Evolutionary conservation across 2,113 vertebrate genomes (phyloP).

Genomic region (Australoheros scitulus): DNA sequence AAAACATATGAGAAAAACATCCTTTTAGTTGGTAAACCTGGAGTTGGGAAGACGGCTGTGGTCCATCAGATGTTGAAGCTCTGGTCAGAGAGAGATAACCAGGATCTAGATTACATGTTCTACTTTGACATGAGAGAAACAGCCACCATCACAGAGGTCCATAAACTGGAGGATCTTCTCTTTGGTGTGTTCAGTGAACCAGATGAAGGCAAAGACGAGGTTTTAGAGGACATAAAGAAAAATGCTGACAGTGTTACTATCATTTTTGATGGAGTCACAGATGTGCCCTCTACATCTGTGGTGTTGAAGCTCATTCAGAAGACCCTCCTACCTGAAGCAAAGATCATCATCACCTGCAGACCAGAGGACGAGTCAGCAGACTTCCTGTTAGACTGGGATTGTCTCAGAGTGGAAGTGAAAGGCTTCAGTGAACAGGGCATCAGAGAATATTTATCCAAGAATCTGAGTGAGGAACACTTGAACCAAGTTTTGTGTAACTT

Average conservation of each 20-base stretch:
- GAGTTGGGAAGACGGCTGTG: not conserved
- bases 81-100: not conserved
- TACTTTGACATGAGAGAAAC: not conserved
- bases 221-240: accelerated
- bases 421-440: not conserved
- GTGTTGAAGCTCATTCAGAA: not conserved
- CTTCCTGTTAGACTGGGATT: not conserved
- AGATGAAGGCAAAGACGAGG: not conserved
- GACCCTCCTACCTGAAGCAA: accelerated
- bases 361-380: not conserved
- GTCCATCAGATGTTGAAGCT: not conserved
- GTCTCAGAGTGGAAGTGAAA: not conserved
- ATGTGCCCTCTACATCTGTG: accelerated
- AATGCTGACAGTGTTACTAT: not conserved
- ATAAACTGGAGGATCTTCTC: not conserved
- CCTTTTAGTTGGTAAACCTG: not conserved
- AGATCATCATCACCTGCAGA: accelerated
- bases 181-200: not conserved
- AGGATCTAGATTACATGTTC: accelerated
- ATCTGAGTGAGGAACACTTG: accelerated
- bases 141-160: not conserved
- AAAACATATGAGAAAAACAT: not conserved
- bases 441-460: not conserved
- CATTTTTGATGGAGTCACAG: accelerated
- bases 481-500: accelerated